Evolutionary conservation across 2,113 vertebrate genomes (phyloP).

Genomic region (Bungarus multicinctus): DNA sequence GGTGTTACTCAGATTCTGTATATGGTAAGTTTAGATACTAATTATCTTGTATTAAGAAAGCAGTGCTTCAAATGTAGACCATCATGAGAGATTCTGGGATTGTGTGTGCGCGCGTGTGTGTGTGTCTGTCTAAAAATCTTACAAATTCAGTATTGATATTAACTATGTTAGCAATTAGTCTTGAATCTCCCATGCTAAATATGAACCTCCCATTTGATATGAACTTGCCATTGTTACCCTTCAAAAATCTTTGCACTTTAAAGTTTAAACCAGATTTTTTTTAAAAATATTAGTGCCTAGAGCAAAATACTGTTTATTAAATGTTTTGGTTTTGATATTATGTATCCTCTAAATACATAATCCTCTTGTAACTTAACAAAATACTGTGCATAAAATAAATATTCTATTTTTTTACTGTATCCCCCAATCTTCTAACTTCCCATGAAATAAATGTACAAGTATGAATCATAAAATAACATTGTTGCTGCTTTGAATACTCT

Average conservation of each 20-base stretch:
- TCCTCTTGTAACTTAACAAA: background rate
- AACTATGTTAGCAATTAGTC: background rate
- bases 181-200: background rate
- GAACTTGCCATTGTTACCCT: background rate
- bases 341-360: background rate
- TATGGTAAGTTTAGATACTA: background rate
- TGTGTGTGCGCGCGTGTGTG: too few relatives aligned
- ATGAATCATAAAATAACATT: background rate
- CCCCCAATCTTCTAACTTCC: background rate
- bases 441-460: background rate
- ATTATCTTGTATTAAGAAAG: background rate
- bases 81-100: background rate
- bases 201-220: background rate
- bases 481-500: background rate
- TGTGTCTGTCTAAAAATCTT: background rate
- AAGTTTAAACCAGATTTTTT: background rate
- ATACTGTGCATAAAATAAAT: background rate
- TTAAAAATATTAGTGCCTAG: background rate
- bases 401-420: background rate
- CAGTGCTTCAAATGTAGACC: background rate
- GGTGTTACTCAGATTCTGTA: background rate
- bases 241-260: background rate
- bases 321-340: background rate
- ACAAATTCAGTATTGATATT: background rate
- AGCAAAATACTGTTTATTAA: background rate